Evolutionary conservation across 2,113 vertebrate species (phyloP).

Genomic region (Rhea americana): DNA sequence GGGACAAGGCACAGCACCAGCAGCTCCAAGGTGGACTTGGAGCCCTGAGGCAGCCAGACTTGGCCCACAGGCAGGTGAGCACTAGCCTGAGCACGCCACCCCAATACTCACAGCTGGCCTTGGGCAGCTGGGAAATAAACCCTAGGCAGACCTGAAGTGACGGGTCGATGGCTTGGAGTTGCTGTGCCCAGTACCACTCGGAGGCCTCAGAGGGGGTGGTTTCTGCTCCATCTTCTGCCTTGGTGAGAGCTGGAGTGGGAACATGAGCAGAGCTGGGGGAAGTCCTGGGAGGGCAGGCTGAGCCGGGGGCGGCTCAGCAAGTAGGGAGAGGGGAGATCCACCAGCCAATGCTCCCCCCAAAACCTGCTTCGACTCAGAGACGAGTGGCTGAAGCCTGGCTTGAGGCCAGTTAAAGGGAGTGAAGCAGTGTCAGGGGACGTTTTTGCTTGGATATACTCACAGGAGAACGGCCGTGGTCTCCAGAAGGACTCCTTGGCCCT

Average conservation of each 20-base stretch:
- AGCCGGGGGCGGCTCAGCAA: background rate
- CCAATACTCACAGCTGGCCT: no score
- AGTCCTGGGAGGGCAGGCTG: background rate
- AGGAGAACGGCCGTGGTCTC: constrained; percentile 28
- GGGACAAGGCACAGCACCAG: rapidly evolving
- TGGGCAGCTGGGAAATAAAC: background rate
- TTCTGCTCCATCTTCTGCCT: background rate
- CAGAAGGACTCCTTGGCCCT: constrained; percentile 45
- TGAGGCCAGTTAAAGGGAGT: background rate
- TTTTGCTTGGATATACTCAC: constrained; percentile 19
- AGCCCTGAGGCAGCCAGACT: background rate
- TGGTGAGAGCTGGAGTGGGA: constrained; percentile 1
- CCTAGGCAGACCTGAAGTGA: background rate
- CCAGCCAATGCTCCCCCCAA: background rate
- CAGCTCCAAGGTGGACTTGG: rapidly evolving
- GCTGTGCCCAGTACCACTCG: background rate
- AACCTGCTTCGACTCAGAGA: background rate
- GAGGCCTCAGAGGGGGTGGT: rapidly evolving
- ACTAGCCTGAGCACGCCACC: background rate
- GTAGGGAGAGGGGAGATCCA: background rate
- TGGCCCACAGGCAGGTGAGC: background rate
- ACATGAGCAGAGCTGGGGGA: background rate
- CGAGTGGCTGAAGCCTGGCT: background rate
- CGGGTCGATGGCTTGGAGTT: constrained; percentile 20
- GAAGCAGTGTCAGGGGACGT: background rate